A percentile compares a stretch with the other conserved stretches of the same genome.
Conservation (phyloP, 2,888 invertebrate species). For the Phyto melanocephala region DNA sequence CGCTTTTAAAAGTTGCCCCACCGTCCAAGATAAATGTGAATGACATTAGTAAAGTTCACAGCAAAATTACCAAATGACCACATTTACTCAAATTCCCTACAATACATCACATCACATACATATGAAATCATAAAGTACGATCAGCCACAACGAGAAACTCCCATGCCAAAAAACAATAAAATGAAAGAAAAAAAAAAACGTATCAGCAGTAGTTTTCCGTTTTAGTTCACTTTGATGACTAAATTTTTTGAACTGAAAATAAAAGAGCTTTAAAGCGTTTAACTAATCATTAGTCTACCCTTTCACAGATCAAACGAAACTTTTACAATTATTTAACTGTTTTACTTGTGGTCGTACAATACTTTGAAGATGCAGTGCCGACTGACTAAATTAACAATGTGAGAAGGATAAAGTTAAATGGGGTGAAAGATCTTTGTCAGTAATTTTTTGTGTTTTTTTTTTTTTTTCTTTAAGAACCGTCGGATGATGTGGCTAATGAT, state of each 20-base stretch:
- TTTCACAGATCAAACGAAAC: slow-evolving; percentile 38
- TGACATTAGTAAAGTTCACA: slow-evolving; percentile 65
- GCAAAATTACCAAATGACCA: slow-evolving; percentile 55
- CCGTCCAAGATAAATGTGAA: slow-evolving; percentile 62
- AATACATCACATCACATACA: slow-evolving; percentile 11
- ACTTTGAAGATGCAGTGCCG: slow-evolving; percentile 27
- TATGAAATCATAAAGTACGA: slow-evolving; percentile 25
- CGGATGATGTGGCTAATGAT: slow-evolving; percentile 12
- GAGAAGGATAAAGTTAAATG: slow-evolving; percentile 67
- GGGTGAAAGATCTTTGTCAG: slow-evolving; percentile 46
- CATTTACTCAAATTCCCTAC: slow-evolving; percentile 30
- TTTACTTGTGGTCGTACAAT: slow-evolving; percentile 8
- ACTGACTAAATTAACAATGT: slow-evolving; percentile 70
- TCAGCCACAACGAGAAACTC: neutral
- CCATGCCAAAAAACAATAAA: neutral
- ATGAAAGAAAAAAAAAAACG: slow-evolving; percentile 2
- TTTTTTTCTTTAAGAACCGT: neutral
- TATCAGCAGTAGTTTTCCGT: slow-evolving; percentile 36
- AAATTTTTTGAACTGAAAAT: slow-evolving; percentile 54
- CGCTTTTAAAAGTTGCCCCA: slow-evolving; percentile 37
- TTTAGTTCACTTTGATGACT: slow-evolving; percentile 49
- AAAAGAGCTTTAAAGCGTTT: slow-evolving; percentile 55
- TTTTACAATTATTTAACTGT: slow-evolving; percentile 51
- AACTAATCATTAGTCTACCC: slow-evolving; percentile 57
- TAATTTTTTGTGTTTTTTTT: neutral